Conservation (phyloP, 1,140 invertebrate genomes). For the Lordiphosa clarofinis region DNA sequence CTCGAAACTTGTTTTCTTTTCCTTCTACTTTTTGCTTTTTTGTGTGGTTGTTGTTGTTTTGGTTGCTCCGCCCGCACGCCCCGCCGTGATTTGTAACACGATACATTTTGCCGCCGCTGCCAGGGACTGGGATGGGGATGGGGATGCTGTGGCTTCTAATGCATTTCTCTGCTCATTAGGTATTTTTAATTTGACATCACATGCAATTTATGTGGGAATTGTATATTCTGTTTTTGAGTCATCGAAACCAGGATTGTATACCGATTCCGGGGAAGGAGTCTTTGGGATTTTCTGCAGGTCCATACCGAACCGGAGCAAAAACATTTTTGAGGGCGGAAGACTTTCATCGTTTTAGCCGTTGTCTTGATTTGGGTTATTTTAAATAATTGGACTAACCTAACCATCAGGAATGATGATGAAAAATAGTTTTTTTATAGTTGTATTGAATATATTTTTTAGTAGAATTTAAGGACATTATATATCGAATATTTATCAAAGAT, state of each 20-base stretch:
- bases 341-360: too few relatives aligned
- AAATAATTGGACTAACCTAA: too few relatives aligned
- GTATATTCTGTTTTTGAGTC: slow-evolving; percentile 62
- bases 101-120: slow-evolving; percentile 67
- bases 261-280: too few relatives aligned
- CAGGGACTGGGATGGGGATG: slow-evolving; percentile 9
- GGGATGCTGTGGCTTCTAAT: slow-evolving; percentile 53
- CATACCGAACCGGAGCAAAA: too few relatives aligned
- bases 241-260: slow-evolving; percentile 29
- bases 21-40: slow-evolving; percentile 4
- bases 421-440: too few relatives aligned
- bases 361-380: too few relatives aligned
- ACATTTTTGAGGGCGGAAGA: too few relatives aligned
- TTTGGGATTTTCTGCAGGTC: too few relatives aligned
- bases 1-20: slow-evolving; percentile 68
- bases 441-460: too few relatives aligned
- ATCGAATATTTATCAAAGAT: too few relatives aligned
- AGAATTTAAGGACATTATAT: too few relatives aligned
- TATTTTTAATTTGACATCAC: slow-evolving; percentile 77
- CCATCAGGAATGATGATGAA: too few relatives aligned
- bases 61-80: slow-evolving; percentile 33
- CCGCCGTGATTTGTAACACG: slow-evolving; percentile 74
- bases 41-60: slow-evolving; percentile 2
- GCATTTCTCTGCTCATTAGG: slow-evolving; percentile 78
- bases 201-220: slow-evolving; percentile 78